Conservation (phyloP, 30 jellyfish, hydroid and myxozoan species). For the Cassiopea xamachana region DNA sequence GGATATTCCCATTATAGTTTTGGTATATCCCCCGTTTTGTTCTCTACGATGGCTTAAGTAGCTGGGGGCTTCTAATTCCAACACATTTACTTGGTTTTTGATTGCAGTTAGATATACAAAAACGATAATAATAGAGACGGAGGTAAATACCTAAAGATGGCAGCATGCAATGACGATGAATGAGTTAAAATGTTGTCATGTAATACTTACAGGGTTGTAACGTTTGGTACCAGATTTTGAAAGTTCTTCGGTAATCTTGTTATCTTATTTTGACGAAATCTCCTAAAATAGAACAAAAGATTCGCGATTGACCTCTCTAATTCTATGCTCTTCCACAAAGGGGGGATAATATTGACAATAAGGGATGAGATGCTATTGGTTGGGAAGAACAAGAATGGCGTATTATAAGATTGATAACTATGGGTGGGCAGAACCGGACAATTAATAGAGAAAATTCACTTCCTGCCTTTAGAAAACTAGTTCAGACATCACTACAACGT, state of each 20-base stretch:
- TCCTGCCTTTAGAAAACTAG: not conserved
- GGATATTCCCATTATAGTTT: no score
- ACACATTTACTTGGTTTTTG: no score
- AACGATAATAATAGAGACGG: no score
- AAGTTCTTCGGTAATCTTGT: conserved; percentile 56
- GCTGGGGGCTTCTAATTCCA: no score
- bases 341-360: not conserved
- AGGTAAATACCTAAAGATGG: no score
- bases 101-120: no score
- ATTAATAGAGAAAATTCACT: not conserved
- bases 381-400: not conserved
- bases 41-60: no score
- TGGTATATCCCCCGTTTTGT: no score
- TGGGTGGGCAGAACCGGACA: not conserved
- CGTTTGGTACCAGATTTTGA: conserved; percentile 41
- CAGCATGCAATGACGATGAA: no score
- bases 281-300: conserved; percentile 49
- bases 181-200: no score
- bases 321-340: not conserved
- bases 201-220: conserved; percentile 33
- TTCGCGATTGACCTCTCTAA: not conserved
- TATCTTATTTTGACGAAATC: conserved; percentile 47
- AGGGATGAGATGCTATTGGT: not conserved
- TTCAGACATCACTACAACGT: not conserved
- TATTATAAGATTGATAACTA: not conserved